phyloP scores from a whole-genome alignment of 2,888 invertebrate genomes.

The Hedychridium roseum region DNA sequence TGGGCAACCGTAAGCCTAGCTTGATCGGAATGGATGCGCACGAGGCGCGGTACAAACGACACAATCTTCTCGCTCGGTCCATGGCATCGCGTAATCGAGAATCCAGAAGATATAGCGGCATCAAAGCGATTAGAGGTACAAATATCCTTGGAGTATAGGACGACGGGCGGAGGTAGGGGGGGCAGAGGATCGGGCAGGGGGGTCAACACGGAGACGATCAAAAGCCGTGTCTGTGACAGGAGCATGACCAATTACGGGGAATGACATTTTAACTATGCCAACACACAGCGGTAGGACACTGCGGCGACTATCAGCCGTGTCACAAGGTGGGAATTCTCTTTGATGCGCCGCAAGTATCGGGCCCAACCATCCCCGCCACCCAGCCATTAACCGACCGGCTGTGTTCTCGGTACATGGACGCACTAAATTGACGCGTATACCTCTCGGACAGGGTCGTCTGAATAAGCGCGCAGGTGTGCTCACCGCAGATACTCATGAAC shows the following conservation, averaged over 20 bases:
- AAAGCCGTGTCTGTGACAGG: slow-evolving; percentile 16
- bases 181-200: no score
- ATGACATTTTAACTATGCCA: slow-evolving; percentile 48
- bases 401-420: slow-evolving; percentile 29
- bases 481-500: slow-evolving; percentile 26
- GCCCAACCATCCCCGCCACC: background rate
- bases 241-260: slow-evolving; percentile 20
- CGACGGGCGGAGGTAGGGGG: no score
- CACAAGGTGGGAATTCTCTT: slow-evolving; percentile 50
- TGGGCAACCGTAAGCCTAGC: no score
- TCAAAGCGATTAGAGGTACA: no score
- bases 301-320: slow-evolving; percentile 32
- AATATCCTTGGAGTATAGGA: no score
- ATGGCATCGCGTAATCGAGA: no score
- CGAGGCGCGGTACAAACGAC: no score
- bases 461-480: slow-evolving; percentile 12
- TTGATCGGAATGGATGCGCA: no score
- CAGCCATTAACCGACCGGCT: slow-evolving; percentile 21
- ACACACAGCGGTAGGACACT: slow-evolving; percentile 28
- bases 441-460: background rate
- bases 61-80: no score
- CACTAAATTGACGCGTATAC: slow-evolving; percentile 25
- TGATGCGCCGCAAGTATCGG: slow-evolving; percentile 38
- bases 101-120: slow-evolving; percentile 1
- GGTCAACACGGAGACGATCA: slow-evolving; percentile 14